A percentile compares a stretch with the other conserved stretches of the same genome.
Evolutionary conservation across 2,113 vertebrate species (phyloP).

Genomic region (Urocynchramus pylzowi): DNA sequence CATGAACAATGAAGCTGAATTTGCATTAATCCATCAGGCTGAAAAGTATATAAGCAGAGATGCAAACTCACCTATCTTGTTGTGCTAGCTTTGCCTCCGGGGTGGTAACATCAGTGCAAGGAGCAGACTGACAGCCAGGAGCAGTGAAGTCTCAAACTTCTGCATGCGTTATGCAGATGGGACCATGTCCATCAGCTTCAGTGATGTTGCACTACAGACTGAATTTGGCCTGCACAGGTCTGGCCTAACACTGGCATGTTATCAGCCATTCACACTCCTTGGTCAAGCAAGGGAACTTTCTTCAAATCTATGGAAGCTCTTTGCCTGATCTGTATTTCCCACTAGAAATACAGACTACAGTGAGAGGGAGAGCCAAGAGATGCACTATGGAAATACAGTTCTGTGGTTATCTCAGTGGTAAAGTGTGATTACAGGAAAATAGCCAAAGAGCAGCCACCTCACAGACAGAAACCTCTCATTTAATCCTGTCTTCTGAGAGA

Average conservation of each 20-base stretch:
- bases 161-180: not conserved
- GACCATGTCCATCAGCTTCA: not conserved
- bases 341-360: not conserved
- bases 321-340: not conserved
- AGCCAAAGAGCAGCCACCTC: not conserved
- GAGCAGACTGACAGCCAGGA: not conserved
- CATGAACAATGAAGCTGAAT: not conserved
- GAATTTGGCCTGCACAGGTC: not conserved
- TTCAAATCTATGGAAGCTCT: not conserved
- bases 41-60: not conserved
- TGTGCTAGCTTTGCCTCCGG: not conserved
- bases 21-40: not conserved
- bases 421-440: not conserved
- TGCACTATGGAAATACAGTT: rapidly evolving
- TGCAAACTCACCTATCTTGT: not conserved
- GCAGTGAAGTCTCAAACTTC: not conserved
- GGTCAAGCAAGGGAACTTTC: not conserved
- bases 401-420: not conserved
- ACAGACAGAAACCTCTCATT: not conserved
- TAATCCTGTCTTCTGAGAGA: not conserved
- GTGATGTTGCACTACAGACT: not conserved
- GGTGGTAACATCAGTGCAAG: not conserved
- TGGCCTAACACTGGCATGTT: not conserved
- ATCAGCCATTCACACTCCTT: not conserved
- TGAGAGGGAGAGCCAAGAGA: not conserved